Evolutionary conservation across 2,113 vertebrate species (phyloP).

Genomic region (Hemiscyllium ocellatum): DNA sequence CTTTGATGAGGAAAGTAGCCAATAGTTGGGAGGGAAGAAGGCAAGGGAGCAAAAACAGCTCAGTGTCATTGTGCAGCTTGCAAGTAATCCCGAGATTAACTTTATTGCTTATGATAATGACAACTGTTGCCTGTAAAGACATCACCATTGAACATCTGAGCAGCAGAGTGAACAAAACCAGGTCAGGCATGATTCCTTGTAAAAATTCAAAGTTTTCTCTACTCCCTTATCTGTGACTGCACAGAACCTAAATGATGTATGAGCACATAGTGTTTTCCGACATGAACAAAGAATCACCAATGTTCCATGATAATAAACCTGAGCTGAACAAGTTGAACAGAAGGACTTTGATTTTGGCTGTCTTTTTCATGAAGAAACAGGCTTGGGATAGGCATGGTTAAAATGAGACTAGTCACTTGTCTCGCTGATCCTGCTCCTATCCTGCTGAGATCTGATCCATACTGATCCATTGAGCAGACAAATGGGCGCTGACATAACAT

Average conservation of each 20-base stretch:
- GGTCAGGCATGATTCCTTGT: background rate
- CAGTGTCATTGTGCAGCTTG: slow-evolving; percentile 39
- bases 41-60: background rate
- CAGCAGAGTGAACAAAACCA: background rate
- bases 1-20: slow-evolving; percentile 48
- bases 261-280: background rate
- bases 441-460: no score
- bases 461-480: no score
- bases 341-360: no score
- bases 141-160: background rate
- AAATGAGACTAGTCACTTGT: no score
- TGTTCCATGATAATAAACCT: no score
- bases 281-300: background rate
- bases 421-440: no score
- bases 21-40: slow-evolving; percentile 43
- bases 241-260: background rate
- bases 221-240: background rate
- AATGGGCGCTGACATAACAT: no score
- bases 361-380: no score
- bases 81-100: background rate
- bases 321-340: no score
- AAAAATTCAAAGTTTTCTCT: background rate
- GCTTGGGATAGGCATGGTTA: no score
- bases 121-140: background rate
- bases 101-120: background rate